phyloP scores from a whole-genome alignment of 2,888 invertebrate species.

The Lasioglossum oenotherae region DNA sequence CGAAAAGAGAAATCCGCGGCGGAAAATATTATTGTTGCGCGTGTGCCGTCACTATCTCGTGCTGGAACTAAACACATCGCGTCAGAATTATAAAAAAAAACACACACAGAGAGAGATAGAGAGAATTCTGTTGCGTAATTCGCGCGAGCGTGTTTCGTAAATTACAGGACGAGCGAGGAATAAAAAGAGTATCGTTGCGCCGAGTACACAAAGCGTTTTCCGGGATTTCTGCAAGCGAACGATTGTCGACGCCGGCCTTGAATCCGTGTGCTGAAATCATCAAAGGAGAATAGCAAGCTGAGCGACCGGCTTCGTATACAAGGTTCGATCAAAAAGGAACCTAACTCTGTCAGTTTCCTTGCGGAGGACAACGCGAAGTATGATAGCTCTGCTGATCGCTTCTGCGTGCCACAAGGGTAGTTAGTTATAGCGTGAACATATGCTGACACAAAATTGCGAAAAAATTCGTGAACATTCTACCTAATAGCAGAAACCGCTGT shows the following conservation, averaged over 20 bases:
- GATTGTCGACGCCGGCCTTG: constrained; percentile 30
- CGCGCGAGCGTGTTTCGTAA: constrained; percentile 2
- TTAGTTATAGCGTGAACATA: no score
- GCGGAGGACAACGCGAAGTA: background rate
- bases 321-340: background rate
- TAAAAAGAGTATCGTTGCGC: background rate
- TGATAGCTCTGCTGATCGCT: no score
- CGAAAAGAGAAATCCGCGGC: constrained; percentile 7
- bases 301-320: background rate
- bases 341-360: background rate
- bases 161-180: constrained; percentile 3
- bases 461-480: no score
- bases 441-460: no score
- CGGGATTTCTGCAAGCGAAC: constrained; percentile 14
- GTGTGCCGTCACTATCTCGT: constrained; percentile 1
- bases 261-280: constrained; percentile 10
- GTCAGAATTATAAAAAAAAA: constrained; percentile 12
- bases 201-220: constrained; percentile 18
- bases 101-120: background rate
- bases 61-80: background rate
- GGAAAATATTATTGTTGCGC: constrained; percentile 9
- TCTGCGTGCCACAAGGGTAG: no score
- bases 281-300: constrained; percentile 24
- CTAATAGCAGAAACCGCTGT: no score
- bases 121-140: background rate